phyloP scores from a whole-genome alignment of 1,140 invertebrate species.

The Cephus cinctus region DNA sequence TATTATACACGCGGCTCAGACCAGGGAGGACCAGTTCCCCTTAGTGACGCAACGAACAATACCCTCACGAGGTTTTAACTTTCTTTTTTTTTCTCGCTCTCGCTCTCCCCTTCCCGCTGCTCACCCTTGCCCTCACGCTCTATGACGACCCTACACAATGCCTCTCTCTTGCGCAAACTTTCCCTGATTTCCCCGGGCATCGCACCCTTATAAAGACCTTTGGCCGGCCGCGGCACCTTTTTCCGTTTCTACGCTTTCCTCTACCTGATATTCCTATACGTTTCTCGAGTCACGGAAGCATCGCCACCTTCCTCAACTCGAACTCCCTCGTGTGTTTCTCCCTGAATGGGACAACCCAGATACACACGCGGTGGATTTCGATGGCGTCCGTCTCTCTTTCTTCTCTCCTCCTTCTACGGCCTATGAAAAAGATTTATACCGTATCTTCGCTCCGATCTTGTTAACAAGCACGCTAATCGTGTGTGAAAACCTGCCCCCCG shows the following conservation, averaged over 20 bases:
- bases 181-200: slow-evolving; percentile 34
- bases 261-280: not conserved
- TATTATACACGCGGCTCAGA: slow-evolving; percentile 43
- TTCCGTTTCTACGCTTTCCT: not conserved
- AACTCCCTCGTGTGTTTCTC: not conserved
- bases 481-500: slow-evolving; percentile 20
- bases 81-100: slow-evolving; percentile 37
- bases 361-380: not conserved
- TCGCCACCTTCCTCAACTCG: not conserved
- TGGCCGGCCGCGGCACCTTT: not conserved
- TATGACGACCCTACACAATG: slow-evolving; percentile 27
- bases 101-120: slow-evolving; percentile 8
- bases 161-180: slow-evolving; percentile 42
- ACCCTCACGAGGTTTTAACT: slow-evolving; percentile 48
- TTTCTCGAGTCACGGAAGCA: not conserved
- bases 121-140: too few relatives aligned
- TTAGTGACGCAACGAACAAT: slow-evolving; percentile 50
- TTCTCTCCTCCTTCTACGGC: too few relatives aligned
- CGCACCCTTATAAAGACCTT: not conserved
- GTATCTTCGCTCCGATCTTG: slow-evolving; percentile 22
- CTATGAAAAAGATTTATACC: slow-evolving; percentile 1
- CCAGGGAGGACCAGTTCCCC: slow-evolving; percentile 5
- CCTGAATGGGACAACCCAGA: not conserved
- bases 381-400: not conserved
- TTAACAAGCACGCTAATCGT: slow-evolving; percentile 36